Evolutionary conservation across 2,888 invertebrate species (phyloP).

Genomic region (Eupithecia insigniata): DNA sequence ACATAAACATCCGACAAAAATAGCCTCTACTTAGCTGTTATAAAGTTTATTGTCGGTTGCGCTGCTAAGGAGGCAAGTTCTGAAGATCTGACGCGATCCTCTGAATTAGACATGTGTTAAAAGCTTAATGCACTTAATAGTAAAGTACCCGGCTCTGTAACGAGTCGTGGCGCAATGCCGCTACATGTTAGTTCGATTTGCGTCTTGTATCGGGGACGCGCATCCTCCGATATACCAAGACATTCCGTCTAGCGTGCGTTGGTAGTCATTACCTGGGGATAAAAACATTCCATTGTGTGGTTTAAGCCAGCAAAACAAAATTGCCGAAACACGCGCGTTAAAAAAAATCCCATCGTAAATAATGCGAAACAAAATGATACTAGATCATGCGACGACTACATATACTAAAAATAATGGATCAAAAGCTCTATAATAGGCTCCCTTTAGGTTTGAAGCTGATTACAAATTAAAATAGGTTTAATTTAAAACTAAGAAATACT

Average conservation of each 20-base stretch:
- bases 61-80: constrained; percentile 28
- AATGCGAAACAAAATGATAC: too few relatives aligned
- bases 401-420: too few relatives aligned
- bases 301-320: background rate
- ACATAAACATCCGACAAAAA: constrained; percentile 45
- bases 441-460: too few relatives aligned
- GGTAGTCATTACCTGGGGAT: background rate
- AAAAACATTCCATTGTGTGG: background rate
- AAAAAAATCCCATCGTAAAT: background rate
- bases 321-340: background rate
- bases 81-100: constrained; percentile 54
- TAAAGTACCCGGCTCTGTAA: constrained; percentile 58
- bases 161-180: constrained; percentile 21
- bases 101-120: constrained; percentile 82
- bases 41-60: constrained; percentile 45
- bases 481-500: too few relatives aligned
- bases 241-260: background rate
- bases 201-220: background rate
- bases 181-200: background rate
- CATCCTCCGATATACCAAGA: background rate
- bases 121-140: constrained; percentile 80
- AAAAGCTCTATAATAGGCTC: too few relatives aligned
- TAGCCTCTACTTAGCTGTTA: constrained; percentile 39
- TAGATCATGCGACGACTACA: too few relatives aligned
- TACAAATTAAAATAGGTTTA: too few relatives aligned